Conservation (phyloP, 2,797 vertebrate species). For the Silurus lanzhouensis region DNA sequence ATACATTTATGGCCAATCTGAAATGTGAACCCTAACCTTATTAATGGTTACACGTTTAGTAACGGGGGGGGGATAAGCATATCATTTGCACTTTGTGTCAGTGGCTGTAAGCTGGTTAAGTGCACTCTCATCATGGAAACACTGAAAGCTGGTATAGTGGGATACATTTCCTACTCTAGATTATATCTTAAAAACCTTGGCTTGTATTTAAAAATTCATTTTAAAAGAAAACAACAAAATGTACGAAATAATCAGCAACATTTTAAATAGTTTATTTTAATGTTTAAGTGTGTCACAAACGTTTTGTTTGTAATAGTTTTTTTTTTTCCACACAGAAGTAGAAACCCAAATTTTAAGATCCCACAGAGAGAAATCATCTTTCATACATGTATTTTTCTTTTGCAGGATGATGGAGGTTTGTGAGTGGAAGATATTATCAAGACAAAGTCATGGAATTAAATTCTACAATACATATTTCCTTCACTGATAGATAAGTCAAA, state of each 20-base stretch:
- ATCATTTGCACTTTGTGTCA: background rate
- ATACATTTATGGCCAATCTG: background rate
- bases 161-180: background rate
- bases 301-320: background rate
- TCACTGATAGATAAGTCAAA: background rate
- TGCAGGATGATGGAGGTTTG: slow-evolving; percentile 71
- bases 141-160: background rate
- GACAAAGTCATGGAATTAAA: background rate
- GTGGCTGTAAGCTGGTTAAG: background rate
- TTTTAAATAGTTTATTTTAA: background rate
- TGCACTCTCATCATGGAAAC: background rate
- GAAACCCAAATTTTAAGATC: background rate
- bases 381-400: background rate
- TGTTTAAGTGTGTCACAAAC: background rate
- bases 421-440: slow-evolving; percentile 50
- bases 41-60: slow-evolving; percentile 43
- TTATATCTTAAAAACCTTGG: background rate
- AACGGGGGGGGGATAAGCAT: background rate
- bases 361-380: background rate
- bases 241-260: too few species aligned
- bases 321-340: background rate
- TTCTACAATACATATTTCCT: background rate
- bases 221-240: too few species aligned
- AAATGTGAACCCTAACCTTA: slow-evolving; percentile 36
- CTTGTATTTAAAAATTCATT: background rate